Conservation (phyloP, 2,888 invertebrate species). For the Nomada flava region DNA sequence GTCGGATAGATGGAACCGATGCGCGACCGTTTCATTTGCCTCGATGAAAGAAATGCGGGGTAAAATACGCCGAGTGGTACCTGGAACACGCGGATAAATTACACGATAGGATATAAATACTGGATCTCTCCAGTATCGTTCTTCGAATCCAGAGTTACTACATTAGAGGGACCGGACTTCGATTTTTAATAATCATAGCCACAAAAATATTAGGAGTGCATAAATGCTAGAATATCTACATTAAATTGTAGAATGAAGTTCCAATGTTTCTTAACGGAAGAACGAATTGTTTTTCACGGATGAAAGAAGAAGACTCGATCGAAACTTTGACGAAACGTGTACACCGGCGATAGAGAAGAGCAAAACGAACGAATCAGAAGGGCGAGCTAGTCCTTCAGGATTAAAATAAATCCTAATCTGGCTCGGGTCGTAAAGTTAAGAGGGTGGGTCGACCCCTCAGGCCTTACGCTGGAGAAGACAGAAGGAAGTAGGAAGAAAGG, state of each 20-base stretch:
- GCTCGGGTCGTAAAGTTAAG: conserved; percentile 75
- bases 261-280: conserved; percentile 43
- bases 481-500: conserved; percentile 37
- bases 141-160: no score
- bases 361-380: conserved; percentile 30
- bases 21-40: conserved; percentile 54
- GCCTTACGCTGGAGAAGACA: conserved; percentile 37
- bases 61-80: background rate
- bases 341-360: conserved; percentile 11
- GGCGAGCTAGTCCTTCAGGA: conserved; percentile 69
- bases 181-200: no score
- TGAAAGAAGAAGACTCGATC: conserved; percentile 10
- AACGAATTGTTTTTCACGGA: conserved; percentile 38
- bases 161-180: no score
- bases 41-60: conserved; percentile 40
- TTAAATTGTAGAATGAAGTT: conserved; percentile 72
- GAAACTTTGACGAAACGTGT: conserved; percentile 22
- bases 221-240: conserved; percentile 59
- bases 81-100: conserved; percentile 20
- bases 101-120: conserved; percentile 45
- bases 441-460: conserved; percentile 57
- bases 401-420: conserved; percentile 81
- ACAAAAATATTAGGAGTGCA: conserved; percentile 1
- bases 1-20: conserved; percentile 49
- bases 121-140: background rate